phyloP scores from a whole-genome alignment of 2,113 vertebrate species.

The Rhadina sibilatrix region DNA sequence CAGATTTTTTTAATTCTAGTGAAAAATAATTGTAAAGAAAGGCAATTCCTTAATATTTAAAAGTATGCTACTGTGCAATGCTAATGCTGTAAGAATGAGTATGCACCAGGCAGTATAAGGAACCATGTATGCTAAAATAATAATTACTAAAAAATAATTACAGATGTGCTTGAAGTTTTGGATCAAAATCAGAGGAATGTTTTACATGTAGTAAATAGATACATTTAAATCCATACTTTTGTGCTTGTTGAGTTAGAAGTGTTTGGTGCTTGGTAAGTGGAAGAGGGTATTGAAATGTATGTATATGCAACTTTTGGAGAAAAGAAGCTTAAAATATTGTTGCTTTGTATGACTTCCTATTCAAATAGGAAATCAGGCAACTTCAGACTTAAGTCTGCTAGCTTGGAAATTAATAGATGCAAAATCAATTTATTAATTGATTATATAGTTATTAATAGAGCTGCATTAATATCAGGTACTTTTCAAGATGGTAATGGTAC shows the following conservation, averaged over 20 bases:
- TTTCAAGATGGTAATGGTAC: background rate
- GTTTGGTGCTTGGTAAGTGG: background rate
- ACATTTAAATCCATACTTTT: background rate
- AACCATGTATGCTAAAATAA: background rate
- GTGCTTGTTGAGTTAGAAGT: background rate
- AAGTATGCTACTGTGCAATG: background rate
- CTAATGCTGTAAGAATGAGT: background rate
- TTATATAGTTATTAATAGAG: background rate
- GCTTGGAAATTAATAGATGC: background rate
- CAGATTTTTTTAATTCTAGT: background rate
- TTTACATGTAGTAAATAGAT: background rate
- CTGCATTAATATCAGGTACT: background rate
- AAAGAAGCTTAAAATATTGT: rapidly evolving
- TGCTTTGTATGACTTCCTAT: background rate
- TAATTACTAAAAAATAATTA: background rate
- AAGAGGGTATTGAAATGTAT: background rate
- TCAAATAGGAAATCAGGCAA: background rate
- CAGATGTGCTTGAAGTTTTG: background rate
- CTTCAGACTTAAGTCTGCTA: background rate
- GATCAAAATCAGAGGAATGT: background rate
- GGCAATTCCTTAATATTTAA: background rate
- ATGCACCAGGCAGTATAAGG: background rate
- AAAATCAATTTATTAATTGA: background rate
- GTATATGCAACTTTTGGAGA: background rate
- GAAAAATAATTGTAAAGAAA: background rate